phyloP scores from a whole-genome alignment of 2,888 invertebrate genomes.

The Pediacus dermestoides region DNA sequence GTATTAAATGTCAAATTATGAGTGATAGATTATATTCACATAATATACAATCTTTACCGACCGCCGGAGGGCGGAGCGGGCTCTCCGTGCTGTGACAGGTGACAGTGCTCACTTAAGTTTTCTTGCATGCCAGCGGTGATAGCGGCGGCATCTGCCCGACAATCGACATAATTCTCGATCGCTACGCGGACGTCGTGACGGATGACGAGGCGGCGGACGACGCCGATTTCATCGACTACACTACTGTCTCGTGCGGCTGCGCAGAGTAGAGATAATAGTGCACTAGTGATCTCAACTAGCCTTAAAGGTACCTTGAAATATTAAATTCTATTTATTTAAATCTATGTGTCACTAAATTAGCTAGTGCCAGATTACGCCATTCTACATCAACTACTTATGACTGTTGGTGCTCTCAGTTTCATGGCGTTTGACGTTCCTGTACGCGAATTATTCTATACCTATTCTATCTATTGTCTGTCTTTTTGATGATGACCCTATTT shows the following conservation, averaged over 20 bases:
- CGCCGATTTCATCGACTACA: conserved; percentile 13
- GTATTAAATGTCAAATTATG: conserved; percentile 50
- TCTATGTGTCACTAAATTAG: conserved; percentile 41
- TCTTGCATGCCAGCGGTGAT: conserved; percentile 26
- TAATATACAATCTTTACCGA: conserved; percentile 28
- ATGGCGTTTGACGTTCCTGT: conserved; percentile 29
- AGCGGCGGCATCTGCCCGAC: not conserved
- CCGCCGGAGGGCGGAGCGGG: conserved; percentile 25
- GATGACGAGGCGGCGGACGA: not conserved
- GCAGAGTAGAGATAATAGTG: conserved; percentile 44
- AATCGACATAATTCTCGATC: conserved; percentile 3
- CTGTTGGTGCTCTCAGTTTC: conserved; percentile 40
- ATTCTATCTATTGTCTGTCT: conserved; percentile 9
- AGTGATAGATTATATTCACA: conserved; percentile 45
- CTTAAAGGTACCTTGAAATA: conserved; percentile 50
- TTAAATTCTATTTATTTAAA: conserved; percentile 44
- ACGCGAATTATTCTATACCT: conserved; percentile 14
- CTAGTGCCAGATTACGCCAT: conserved; percentile 47
- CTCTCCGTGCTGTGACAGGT: conserved; percentile 38
- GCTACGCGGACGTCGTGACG: too few relatives aligned
- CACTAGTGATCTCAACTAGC: conserved; percentile 52
- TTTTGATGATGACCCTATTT: too few relatives aligned
- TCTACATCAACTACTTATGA: conserved; percentile 46
- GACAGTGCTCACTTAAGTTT: conserved; percentile 36
- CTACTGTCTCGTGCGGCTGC: conserved; percentile 40